Conservation (phyloP, 2,888 invertebrate species). For the Augiades crinisus region DNA sequence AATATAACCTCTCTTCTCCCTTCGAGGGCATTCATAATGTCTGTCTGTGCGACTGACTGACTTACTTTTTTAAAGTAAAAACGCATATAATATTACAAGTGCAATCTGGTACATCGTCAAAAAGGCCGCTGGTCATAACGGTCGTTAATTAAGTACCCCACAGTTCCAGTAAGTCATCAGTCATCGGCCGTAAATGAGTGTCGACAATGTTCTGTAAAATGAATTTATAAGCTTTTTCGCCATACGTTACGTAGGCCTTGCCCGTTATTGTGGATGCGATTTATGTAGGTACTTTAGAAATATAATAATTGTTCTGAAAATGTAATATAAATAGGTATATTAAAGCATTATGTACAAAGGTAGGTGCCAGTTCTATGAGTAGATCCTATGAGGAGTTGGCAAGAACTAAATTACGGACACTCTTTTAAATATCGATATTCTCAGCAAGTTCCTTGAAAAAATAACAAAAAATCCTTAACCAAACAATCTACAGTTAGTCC, state of each 20-base stretch:
- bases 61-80: neutral
- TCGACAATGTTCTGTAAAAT: slow-evolving; percentile 18
- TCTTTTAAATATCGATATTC: too few relatives aligned
- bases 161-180: slow-evolving; percentile 24
- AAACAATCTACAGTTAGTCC: too few relatives aligned
- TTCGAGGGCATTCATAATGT: too few relatives aligned
- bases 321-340: too few relatives aligned
- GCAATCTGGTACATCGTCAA: slow-evolving; percentile 22
- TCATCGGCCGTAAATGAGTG: slow-evolving; percentile 17
- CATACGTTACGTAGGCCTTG: neutral
- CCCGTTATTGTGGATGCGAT: neutral
- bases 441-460: too few relatives aligned
- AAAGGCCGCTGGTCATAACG: slow-evolving; percentile 20
- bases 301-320: neutral
- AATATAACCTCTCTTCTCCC: neutral
- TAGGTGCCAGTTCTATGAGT: too few relatives aligned
- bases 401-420: too few relatives aligned
- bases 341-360: too few relatives aligned
- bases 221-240: slow-evolving; percentile 17
- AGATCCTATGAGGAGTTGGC: too few relatives aligned
- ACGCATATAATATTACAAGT: slow-evolving; percentile 11
- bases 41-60: too few relatives aligned
- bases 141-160: slow-evolving; percentile 18
- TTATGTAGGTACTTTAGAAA: neutral
- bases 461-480: too few relatives aligned